These are phyloP conservation scores for Perizoma affinitatum DNA, from an alignment of 2,888 invertebrate genomes.

Conservation along the genomic window DNA sequence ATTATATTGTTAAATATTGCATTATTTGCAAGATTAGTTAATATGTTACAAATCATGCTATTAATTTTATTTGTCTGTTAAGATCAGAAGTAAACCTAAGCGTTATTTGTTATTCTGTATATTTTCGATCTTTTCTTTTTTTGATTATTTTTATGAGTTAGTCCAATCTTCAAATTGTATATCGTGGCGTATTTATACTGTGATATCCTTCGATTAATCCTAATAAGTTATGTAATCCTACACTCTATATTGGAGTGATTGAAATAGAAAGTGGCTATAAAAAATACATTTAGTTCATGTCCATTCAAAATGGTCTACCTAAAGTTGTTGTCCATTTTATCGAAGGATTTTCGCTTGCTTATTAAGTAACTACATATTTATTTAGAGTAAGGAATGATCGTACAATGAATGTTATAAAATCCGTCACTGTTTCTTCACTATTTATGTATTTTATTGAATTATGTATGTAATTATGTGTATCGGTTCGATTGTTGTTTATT, in stretches of 20 bases:
- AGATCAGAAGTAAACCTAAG: slow-evolving; percentile 26
- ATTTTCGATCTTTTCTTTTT: slow-evolving; percentile 28
- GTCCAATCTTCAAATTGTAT: slow-evolving; percentile 54
- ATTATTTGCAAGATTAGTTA: background rate
- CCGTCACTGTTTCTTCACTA: slow-evolving; percentile 17
- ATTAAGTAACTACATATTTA: slow-evolving; percentile 64
- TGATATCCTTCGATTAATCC: slow-evolving; percentile 41
- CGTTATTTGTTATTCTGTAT: slow-evolving; percentile 37
- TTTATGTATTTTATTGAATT: slow-evolving; percentile 16
- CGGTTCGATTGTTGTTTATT: slow-evolving; percentile 20
- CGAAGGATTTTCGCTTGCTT: slow-evolving; percentile 49
- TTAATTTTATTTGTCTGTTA: slow-evolving; percentile 21
- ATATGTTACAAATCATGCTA: slow-evolving; percentile 7
- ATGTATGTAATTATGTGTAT: slow-evolving; percentile 11
- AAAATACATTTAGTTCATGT: slow-evolving; percentile 26
- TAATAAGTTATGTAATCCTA: slow-evolving; percentile 34
- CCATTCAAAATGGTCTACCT: slow-evolving; percentile 26
- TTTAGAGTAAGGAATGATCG: slow-evolving; percentile 59
- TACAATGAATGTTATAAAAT: slow-evolving; percentile 43
- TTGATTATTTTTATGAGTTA: slow-evolving; percentile 29
- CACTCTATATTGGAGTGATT: slow-evolving; percentile 20
- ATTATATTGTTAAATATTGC: no score
- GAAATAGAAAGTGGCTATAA: slow-evolving; percentile 2
- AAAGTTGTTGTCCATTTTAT: slow-evolving; percentile 30
- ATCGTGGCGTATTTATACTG: slow-evolving; percentile 32